Percentiles rank a stretch among this genome's conserved stretches.
phyloP scores from a whole-genome alignment of 2,888 invertebrate genomes.

The Drosophila maculinotata region DNA sequence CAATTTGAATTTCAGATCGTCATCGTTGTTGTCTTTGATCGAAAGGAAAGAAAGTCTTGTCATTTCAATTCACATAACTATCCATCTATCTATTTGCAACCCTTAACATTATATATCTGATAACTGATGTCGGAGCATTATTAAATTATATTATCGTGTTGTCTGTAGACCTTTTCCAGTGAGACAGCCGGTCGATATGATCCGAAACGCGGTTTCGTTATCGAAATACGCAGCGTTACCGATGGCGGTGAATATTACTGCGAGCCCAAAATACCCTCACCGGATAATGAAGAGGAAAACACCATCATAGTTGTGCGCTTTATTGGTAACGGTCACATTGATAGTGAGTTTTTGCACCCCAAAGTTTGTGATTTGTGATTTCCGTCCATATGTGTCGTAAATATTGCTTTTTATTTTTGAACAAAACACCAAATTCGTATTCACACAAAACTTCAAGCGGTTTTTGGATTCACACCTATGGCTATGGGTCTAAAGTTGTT shows the following conservation, averaged over 20 bases:
- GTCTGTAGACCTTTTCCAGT: slow-evolving; percentile 79
- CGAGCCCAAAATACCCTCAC: slow-evolving; percentile 79
- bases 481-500: slow-evolving; percentile 34
- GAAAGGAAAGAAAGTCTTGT: slow-evolving; percentile 16
- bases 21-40: slow-evolving; percentile 1
- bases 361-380: slow-evolving; percentile 85
- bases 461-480: slow-evolving; percentile 49
- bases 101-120: neutral
- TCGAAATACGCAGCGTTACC: slow-evolving; percentile 80
- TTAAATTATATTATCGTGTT: slow-evolving; percentile 22
- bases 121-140: no score
- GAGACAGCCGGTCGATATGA: slow-evolving; percentile 79
- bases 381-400: slow-evolving; percentile 79
- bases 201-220: slow-evolving; percentile 83
- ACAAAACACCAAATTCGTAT: neutral
- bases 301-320: slow-evolving; percentile 68
- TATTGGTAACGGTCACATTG: slow-evolving; percentile 83
- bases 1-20: neutral
- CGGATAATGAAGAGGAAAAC: slow-evolving; percentile 77
- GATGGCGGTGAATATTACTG: slow-evolving; percentile 82
- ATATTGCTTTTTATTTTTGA: slow-evolving; percentile 69
- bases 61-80: slow-evolving; percentile 1
- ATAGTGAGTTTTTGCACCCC: slow-evolving; percentile 85
- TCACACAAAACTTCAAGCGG: slow-evolving; percentile 38
- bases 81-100: slow-evolving; percentile 11